These are phyloP conservation scores for Microcebus tavaratra DNA, from an alignment of 2,113 vertebrate species.

Conservation along the genomic window DNA sequence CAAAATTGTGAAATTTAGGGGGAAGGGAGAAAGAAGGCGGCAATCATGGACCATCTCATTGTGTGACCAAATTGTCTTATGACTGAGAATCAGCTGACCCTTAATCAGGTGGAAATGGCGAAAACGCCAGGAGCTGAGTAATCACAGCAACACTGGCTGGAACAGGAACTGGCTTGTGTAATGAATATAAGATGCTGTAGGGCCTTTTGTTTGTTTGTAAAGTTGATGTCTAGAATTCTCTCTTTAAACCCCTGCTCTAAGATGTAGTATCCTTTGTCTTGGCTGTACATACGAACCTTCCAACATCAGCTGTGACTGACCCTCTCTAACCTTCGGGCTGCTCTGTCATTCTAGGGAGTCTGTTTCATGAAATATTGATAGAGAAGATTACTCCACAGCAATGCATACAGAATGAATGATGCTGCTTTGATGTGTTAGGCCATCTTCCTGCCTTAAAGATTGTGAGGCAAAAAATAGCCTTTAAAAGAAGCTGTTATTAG, in stretches of 20 bases:
- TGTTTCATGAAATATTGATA: slow-evolving; percentile 80
- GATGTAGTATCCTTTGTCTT: neutral
- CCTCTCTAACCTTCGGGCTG: slow-evolving; percentile 50
- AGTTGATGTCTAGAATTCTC: neutral
- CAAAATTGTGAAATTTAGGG: neutral
- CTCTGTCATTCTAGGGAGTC: neutral
- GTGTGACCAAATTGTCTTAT: neutral
- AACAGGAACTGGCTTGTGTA: neutral
- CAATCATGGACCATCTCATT: neutral
- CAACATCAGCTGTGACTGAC: neutral
- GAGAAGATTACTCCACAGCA: slow-evolving; percentile 56
- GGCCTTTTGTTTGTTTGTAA: neutral
- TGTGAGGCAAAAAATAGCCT: slow-evolving; percentile 68
- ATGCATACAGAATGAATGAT: slow-evolving; percentile 59
- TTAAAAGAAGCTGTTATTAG: slow-evolving; percentile 69
- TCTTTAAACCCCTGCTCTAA: neutral
- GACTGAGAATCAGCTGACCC: slow-evolving; percentile 77
- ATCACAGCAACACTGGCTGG: neutral
- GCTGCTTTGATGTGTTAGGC: slow-evolving; percentile 78
- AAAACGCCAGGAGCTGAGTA: slow-evolving; percentile 71
- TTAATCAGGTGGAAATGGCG: slow-evolving; percentile 59
- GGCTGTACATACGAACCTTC: neutral
- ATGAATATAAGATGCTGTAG: neutral
- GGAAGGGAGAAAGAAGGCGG: neutral
- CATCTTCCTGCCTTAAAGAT: slow-evolving; percentile 70